Percentiles rank a stretch among this genome's conserved stretches.
Conservation (phyloP, 2,797 vertebrate genomes). For the Parauchenoglanis ngamensis region DNA sequence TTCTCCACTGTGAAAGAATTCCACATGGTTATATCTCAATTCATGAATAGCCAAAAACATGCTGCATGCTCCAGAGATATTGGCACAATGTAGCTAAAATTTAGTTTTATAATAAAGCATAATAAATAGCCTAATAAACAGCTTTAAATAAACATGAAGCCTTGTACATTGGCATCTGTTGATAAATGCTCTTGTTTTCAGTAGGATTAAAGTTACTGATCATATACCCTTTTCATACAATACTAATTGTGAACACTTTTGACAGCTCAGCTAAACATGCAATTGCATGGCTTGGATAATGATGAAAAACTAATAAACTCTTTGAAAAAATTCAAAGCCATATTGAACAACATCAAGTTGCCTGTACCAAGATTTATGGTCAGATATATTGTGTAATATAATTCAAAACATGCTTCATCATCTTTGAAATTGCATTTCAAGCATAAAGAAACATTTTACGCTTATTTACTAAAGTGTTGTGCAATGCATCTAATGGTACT, state of each 20-base stretch:
- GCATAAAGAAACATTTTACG: background rate
- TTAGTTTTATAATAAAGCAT: background rate
- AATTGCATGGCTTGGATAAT: background rate
- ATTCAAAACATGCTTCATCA: background rate
- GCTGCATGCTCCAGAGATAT: background rate
- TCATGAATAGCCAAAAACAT: background rate
- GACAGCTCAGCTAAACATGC: background rate
- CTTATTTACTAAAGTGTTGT: background rate
- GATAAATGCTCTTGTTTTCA: background rate
- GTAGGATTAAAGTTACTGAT: background rate
- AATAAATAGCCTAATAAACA: background rate
- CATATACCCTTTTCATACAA: background rate
- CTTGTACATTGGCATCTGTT: background rate
- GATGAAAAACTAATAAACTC: background rate
- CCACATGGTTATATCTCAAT: background rate
- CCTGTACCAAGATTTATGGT: background rate
- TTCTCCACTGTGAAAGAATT: conserved; percentile 68
- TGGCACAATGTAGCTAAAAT: background rate
- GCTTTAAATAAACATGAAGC: background rate
- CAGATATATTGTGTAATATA: background rate
- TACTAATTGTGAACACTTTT: background rate
- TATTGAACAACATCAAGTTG: background rate
- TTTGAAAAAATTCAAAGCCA: background rate
- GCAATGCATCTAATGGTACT: background rate
- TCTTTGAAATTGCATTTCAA: background rate